Conservation (phyloP, 2,888 invertebrate genomes). For the Cacoxenus indagator region DNA sequence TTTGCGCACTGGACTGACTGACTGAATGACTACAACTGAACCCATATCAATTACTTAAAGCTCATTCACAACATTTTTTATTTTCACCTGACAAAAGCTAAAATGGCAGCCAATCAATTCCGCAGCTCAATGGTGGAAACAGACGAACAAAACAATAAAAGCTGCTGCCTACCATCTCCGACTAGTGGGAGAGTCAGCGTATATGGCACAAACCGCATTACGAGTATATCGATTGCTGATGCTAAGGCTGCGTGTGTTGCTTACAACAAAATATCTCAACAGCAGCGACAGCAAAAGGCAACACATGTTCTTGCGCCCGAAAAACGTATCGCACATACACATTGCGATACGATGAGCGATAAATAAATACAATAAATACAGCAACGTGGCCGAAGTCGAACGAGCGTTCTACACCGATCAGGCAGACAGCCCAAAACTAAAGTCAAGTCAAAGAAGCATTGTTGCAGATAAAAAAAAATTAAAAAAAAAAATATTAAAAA, state of each 20-base stretch:
- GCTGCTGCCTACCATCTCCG: neutral
- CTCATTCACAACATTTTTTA: constrained; percentile 68
- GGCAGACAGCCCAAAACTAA: constrained; percentile 18
- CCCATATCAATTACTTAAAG: constrained; percentile 69
- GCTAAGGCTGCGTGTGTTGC: neutral
- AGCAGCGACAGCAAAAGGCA: constrained; percentile 48
- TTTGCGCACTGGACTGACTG: neutral
- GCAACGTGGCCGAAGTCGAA: constrained; percentile 17
- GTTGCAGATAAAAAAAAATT: constrained; percentile 47
- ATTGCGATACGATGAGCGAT: constrained; percentile 60
- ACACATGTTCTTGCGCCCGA: constrained; percentile 70
- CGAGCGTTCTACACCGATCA: constrained; percentile 1
- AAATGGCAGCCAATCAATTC: constrained; percentile 66
- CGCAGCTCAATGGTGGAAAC: constrained; percentile 25
- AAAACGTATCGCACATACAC: constrained; percentile 57
- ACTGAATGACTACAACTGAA: constrained; percentile 31
- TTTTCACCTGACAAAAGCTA: constrained; percentile 68
- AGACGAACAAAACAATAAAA: constrained; percentile 22
- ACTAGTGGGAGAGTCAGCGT: constrained; percentile 10
- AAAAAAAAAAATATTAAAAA: no score
- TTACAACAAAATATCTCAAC: constrained; percentile 19
- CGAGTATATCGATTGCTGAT: constrained; percentile 39
- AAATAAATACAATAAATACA: constrained; percentile 52
- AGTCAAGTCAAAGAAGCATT: constrained; percentile 26
- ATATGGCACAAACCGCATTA: constrained; percentile 31